These are phyloP conservation scores for Poicephalus gulielmi DNA, from an alignment of 2,113 vertebrate genomes.

Conservation along the genomic window DNA sequence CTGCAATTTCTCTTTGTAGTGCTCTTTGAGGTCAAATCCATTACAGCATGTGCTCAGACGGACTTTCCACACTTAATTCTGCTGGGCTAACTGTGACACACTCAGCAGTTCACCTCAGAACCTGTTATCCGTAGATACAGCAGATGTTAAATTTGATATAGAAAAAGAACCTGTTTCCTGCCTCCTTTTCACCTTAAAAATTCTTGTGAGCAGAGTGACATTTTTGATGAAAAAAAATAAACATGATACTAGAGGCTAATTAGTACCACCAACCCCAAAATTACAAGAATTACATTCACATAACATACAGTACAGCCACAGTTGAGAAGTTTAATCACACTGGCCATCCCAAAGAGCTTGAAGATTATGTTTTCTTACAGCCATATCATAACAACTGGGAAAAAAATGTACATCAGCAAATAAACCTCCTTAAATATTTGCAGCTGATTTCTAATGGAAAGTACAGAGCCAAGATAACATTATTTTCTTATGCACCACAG, in stretches of 20 bases:
- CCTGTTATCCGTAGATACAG: constrained; percentile 63
- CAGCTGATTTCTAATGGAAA: constrained; percentile 43
- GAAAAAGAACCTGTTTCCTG: constrained; percentile 19
- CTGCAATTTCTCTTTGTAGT: constrained; percentile 76
- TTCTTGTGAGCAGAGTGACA: neutral
- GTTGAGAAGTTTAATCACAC: neutral
- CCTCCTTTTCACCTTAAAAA: neutral
- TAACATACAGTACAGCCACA: neutral
- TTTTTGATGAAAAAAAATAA: neutral
- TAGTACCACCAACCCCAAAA: neutral
- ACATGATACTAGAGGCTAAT: neutral
- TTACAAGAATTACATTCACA: neutral
- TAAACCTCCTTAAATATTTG: constrained; percentile 27
- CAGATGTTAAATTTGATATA: constrained; percentile 58
- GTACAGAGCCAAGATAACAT: neutral
- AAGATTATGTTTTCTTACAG: neutral
- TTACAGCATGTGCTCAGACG: constrained; percentile 71
- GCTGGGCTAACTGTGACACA: constrained; percentile 55
- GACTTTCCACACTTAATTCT: constrained; percentile 77
- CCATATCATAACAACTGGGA: neutral
- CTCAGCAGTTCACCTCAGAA: constrained; percentile 67
- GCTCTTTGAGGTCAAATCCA: constrained; percentile 78
- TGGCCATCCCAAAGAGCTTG: neutral
- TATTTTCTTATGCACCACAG: neutral
- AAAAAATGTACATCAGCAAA: neutral